These are phyloP conservation scores for Tetramorium simillimum DNA, from an alignment of 1,140 invertebrate species.

Conservation along the genomic window DNA sequence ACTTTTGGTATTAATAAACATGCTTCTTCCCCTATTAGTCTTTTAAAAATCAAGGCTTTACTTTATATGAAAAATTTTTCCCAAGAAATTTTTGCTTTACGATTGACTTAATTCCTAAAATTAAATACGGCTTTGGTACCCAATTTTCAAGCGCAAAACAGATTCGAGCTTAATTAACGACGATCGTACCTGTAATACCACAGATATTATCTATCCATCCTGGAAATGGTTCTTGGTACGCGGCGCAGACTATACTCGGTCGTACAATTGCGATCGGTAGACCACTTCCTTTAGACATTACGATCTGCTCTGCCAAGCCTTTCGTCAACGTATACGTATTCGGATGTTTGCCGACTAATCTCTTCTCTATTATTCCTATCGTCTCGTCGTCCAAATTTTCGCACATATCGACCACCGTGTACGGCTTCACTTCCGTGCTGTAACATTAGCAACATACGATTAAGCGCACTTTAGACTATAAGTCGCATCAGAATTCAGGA, in stretches of 20 bases:
- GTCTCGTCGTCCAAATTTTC: constrained; percentile 90
- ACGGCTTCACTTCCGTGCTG: constrained; percentile 88
- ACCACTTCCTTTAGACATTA: constrained; percentile 87
- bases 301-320: constrained; percentile 92
- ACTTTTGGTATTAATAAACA: too few species aligned
- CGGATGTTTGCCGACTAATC: constrained; percentile 91
- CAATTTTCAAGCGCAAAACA: background rate
- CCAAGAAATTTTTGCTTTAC: background rate
- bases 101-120: background rate
- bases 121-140: background rate
- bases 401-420: constrained; percentile 89
- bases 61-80: too few species aligned
- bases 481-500: background rate
- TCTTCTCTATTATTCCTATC: constrained; percentile 88
- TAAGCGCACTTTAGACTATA: background rate
- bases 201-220: constrained; percentile 99
- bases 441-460: constrained; percentile 68
- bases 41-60: too few species aligned
- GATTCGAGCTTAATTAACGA: background rate
- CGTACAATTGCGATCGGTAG: constrained; percentile 95
- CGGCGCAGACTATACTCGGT: constrained; percentile 95
- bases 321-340: constrained; percentile 97
- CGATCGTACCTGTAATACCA: constrained; percentile 88
- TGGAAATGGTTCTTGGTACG: constrained; percentile 91
- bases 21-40: too few species aligned